These are phyloP conservation scores for Callyntrura guangdongensis DNA, from an alignment of 2,888 invertebrate genomes.

Conservation along the genomic window DNA sequence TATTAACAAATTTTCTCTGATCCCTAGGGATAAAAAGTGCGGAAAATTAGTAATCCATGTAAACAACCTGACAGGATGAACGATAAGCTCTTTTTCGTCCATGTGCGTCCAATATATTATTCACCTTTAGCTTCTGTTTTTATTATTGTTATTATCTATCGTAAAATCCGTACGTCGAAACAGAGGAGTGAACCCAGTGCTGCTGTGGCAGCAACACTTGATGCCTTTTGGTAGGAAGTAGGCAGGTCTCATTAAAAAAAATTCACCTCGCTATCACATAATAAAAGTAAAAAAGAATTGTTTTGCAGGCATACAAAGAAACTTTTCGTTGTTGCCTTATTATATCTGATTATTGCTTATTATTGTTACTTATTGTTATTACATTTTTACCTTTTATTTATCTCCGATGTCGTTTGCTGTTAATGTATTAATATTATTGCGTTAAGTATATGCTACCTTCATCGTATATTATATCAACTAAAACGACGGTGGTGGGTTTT, in stretches of 20 bases:
- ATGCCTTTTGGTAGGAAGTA: background rate
- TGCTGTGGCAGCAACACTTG: too few species aligned
- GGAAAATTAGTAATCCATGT: constrained; percentile 72
- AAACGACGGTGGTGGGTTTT: background rate
- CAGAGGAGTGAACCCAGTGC: too few species aligned
- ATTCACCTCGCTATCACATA: constrained; percentile 25
- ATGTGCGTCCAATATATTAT: constrained; percentile 1
- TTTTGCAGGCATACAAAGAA: constrained; percentile 15
- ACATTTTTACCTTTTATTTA: constrained; percentile 21
- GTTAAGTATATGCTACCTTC: background rate
- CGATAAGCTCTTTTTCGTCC: constrained; percentile 49
- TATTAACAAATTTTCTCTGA: constrained; percentile 41
- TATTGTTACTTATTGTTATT: constrained; percentile 28
- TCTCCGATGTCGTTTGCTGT: constrained; percentile 1
- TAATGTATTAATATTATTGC: background rate
- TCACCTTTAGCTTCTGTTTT: constrained; percentile 48
- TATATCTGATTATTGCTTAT: constrained; percentile 42
- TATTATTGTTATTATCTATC: background rate
- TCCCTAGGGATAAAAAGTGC: constrained; percentile 57
- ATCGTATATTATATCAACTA: background rate
- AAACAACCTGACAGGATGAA: constrained; percentile 72
- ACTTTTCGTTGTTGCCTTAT: constrained; percentile 42
- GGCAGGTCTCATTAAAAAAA: background rate
- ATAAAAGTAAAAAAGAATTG: constrained; percentile 35
- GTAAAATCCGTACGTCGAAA: background rate